Evolutionary conservation across 2,888 invertebrate species (phyloP), one percentile per base, ranked within the genome.

Genomic region (Teleogryllus oceanicus): DNA sequence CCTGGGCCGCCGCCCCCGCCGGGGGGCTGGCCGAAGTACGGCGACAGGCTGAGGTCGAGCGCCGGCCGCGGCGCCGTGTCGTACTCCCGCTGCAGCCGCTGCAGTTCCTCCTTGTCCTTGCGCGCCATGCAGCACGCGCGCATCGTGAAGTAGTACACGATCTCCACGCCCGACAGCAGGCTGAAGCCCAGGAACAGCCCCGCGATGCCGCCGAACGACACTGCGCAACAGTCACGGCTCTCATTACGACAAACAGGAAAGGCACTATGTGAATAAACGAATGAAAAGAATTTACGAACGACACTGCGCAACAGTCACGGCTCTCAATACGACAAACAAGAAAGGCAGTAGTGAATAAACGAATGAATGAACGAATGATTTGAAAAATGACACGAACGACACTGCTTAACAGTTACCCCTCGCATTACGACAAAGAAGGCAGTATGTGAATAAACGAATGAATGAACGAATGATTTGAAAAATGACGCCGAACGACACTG

Each of bases 81-180:
- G 49, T 84, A 83, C 82, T 89, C 89, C 0, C 86, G 86, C 49
- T 89, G 88, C 80, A 91, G 88, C 74, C 86, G 85, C 49, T 87
- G 86, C 84, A 92, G 85, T 80, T 87, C 87, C 76, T 88, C 80
- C 87, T 86, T 86, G 84, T 91, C 90, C 18, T 89, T 87, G 78
- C 88, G 87, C 11, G 89, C 88, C 85, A 92, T 90, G 84, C 92
- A 93, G 82, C 90, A 91, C 16, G 92, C 91, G 77, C 94, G 88
- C 83, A 94, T 86, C 0, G 93, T 92, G 85, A 94, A 94, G 85
- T 94, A 94, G 85, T 94, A 94, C 62, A 93, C 85, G 50, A 94
- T 88, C 87, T 95, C 94, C 16, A 94, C 92, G 0, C 92, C 93
- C 0, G 93, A 93, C 2, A 95, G 87, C 50, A 94, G 86, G 2